phyloP scores from a whole-genome alignment of 2,888 invertebrate genomes.

The Chaitophorus viminalis region DNA sequence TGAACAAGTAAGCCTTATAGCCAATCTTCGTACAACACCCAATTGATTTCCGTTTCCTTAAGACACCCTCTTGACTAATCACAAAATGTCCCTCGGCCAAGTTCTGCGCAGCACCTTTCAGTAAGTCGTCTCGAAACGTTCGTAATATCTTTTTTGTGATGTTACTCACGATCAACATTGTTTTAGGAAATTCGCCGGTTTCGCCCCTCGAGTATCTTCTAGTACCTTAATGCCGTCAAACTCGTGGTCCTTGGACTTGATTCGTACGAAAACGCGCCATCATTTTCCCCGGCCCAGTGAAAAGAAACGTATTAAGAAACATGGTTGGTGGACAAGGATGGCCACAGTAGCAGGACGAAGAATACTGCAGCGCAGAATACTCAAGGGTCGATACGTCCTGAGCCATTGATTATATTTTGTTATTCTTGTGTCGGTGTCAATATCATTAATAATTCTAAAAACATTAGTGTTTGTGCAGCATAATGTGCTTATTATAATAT shows the following conservation, averaged over 20 bases:
- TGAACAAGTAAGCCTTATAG: too few species aligned
- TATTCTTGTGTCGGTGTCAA: background rate
- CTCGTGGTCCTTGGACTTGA: slow-evolving; percentile 46
- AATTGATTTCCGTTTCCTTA: too few species aligned
- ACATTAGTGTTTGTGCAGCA: background rate
- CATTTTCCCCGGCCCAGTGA: slow-evolving; percentile 83
- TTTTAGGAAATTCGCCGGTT: slow-evolving; percentile 42
- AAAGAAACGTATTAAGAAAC: slow-evolving; percentile 75
- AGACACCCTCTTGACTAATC: too few species aligned
- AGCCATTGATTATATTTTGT: slow-evolving; percentile 71
- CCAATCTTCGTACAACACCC: too few species aligned
- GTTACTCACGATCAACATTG: background rate
- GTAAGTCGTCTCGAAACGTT: slow-evolving; percentile 12
- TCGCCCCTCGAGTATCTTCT: background rate
- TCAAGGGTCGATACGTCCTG: slow-evolving; percentile 78
- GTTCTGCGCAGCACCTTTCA: slow-evolving; percentile 34
- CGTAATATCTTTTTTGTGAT: background rate
- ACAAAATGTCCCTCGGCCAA: slow-evolving; percentile 27
- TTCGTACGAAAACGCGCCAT: slow-evolving; percentile 71
- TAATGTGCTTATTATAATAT: background rate
- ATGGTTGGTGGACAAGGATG: slow-evolving; percentile 78
- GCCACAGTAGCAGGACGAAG: slow-evolving; percentile 76
- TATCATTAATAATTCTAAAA: background rate
- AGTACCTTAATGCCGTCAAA: slow-evolving; percentile 31
- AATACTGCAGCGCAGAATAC: slow-evolving; percentile 78